These are phyloP conservation scores for Helarctos malayanus DNA, from an alignment of 2,797 vertebrate species.

Conservation along the genomic window DNA sequence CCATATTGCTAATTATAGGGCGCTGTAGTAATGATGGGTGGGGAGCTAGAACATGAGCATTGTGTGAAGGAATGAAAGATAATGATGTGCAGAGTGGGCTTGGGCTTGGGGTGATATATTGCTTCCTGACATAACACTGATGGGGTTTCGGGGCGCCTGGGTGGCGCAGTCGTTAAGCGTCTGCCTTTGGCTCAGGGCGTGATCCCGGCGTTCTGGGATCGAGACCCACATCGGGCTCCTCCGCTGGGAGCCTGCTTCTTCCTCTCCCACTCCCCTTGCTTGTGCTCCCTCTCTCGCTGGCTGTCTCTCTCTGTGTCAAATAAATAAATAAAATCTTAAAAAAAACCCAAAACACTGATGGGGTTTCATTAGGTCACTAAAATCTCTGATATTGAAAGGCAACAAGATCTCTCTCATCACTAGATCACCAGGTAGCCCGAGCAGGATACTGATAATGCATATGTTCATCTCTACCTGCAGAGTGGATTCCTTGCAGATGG, in stretches of 20 bases:
- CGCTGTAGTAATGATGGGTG: neutral
- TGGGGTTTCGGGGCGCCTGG: neutral
- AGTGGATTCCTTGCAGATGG: neutral
- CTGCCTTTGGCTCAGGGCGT: no score
- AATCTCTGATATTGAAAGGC: neutral
- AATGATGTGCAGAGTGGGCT: neutral
- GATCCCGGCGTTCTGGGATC: no score
- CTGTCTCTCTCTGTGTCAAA: no score
- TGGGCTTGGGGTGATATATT: neutral
- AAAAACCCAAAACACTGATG: neutral
- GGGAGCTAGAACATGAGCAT: neutral
- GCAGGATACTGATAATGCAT: neutral
- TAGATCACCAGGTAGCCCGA: neutral
- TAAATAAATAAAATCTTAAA: no score
- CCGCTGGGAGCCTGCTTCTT: no score
- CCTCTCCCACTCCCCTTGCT: no score
- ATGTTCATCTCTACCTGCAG: neutral
- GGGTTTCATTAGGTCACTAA: neutral
- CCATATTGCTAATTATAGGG: neutral
- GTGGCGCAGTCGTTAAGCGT: no score
- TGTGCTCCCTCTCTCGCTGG: no score
- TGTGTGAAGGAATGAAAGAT: neutral
- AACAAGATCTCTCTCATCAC: neutral
- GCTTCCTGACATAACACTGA: neutral
- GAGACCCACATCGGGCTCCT: no score